Conservation (phyloP, 2,888 invertebrate genomes). For the Aleiodes leptofemur region DNA sequence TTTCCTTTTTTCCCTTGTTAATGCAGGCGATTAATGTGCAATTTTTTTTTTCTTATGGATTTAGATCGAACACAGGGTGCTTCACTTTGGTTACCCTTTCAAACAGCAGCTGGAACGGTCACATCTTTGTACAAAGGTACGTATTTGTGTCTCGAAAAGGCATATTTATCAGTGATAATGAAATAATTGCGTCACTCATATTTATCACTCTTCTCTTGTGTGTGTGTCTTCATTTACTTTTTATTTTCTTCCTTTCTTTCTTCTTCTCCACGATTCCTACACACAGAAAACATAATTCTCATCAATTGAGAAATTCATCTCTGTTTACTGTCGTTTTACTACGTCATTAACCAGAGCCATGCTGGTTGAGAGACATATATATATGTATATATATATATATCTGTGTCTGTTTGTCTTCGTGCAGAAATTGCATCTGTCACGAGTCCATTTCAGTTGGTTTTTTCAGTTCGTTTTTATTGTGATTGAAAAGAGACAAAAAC, state of each 20-base stretch:
- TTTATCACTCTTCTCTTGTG: slow-evolving; percentile 2
- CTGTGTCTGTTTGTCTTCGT: too few species aligned
- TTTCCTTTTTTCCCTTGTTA: background rate
- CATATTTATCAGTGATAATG: background rate
- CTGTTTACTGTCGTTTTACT: too few species aligned
- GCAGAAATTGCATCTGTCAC: too few species aligned
- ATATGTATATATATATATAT: too few species aligned
- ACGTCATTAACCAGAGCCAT: too few species aligned
- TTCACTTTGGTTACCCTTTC: slow-evolving; percentile 85
- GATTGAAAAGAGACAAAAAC: background rate
- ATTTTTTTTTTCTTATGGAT: slow-evolving; percentile 57
- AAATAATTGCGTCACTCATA: background rate
- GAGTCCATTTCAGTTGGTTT: background rate
- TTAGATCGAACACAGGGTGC: slow-evolving; percentile 82
- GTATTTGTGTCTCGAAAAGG: background rate
- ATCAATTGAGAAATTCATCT: too few species aligned
- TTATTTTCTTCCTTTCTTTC: too few species aligned
- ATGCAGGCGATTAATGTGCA: slow-evolving; percentile 50
- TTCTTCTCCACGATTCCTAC: background rate
- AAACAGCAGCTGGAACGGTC: slow-evolving; percentile 87
- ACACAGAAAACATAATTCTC: too few species aligned
- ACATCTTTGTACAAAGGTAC: slow-evolving; percentile 87
- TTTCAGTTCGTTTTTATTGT: background rate
- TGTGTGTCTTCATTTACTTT: background rate
- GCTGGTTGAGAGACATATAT: too few species aligned